phyloP scores from a whole-genome alignment of 2,888 invertebrate genomes.

The Luperina testacea region DNA sequence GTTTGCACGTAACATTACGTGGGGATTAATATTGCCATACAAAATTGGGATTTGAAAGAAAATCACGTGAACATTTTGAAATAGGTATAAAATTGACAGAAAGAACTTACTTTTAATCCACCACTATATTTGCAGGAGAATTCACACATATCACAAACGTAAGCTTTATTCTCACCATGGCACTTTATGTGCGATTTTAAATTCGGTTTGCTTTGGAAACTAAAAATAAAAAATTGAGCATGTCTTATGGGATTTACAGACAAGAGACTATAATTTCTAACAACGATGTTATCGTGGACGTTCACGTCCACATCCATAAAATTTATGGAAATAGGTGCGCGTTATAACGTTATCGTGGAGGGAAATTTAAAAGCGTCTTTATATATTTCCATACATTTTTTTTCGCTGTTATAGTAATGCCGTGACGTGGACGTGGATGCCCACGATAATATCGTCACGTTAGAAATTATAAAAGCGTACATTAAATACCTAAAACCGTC shows the following conservation, averaged over 20 bases:
- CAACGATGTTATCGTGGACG: neutral
- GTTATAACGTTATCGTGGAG: neutral
- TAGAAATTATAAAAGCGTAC: neutral
- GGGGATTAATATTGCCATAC: no score
- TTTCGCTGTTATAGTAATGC: neutral
- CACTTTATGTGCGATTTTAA: conserved; percentile 69
- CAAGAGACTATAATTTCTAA: neutral
- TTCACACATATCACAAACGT: conserved; percentile 74
- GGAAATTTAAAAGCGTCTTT: neutral
- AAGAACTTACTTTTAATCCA: conserved; percentile 68
- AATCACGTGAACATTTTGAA: neutral
- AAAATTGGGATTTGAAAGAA: no score
- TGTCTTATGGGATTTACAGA: neutral
- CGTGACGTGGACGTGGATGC: no score
- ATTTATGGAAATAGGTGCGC: neutral
- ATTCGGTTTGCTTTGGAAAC: conserved; percentile 65
- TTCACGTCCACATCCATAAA: neutral
- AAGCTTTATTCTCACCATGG: conserved; percentile 68
- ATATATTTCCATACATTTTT: neutral
- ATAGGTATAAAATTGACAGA: neutral
- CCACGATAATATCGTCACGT: neutral
- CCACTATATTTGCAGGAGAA: conserved; percentile 68
- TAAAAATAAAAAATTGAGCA: conserved; percentile 58
- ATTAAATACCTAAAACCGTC: neutral
- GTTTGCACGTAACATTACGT: no score